Evolutionary conservation across 2,113 vertebrate species (phyloP).

Genomic region (Oriolus oriolus): DNA sequence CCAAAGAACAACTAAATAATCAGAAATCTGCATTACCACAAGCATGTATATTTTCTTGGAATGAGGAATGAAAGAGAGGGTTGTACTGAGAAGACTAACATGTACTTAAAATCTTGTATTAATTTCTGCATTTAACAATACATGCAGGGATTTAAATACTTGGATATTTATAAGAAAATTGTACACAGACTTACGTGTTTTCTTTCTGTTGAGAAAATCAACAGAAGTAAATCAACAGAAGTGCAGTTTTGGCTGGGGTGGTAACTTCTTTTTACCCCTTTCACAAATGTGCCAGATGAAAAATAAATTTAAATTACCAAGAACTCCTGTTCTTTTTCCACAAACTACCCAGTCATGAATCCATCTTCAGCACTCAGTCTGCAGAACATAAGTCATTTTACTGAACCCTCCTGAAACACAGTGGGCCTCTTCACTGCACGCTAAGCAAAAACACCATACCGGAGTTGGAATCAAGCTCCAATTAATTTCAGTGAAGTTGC

Average conservation of each 20-base stretch:
- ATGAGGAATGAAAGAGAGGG: neutral
- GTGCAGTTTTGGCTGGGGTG: neutral
- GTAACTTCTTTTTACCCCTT: neutral
- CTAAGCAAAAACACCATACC: neutral
- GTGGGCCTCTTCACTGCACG: neutral
- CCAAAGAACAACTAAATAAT: neutral
- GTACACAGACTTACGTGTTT: neutral
- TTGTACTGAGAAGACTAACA: neutral
- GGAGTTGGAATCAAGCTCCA: neutral
- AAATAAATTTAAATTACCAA: conserved; percentile 8
- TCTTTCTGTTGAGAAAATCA: neutral
- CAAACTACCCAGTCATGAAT: neutral
- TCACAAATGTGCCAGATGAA: neutral
- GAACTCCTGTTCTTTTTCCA: neutral
- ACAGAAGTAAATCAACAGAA: conserved; percentile 4
- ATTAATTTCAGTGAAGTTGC: neutral
- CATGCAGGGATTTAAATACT: neutral
- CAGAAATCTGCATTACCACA: neutral
- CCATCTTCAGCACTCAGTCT: neutral
- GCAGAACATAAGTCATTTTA: neutral
- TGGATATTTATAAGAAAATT: neutral
- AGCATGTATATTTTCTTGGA: neutral
- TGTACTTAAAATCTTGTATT: neutral
- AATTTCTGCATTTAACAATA: neutral
- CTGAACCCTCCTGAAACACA: neutral